phyloP scores from a whole-genome alignment of 2,113 vertebrate genomes.

The Colistium nudipinnis region DNA sequence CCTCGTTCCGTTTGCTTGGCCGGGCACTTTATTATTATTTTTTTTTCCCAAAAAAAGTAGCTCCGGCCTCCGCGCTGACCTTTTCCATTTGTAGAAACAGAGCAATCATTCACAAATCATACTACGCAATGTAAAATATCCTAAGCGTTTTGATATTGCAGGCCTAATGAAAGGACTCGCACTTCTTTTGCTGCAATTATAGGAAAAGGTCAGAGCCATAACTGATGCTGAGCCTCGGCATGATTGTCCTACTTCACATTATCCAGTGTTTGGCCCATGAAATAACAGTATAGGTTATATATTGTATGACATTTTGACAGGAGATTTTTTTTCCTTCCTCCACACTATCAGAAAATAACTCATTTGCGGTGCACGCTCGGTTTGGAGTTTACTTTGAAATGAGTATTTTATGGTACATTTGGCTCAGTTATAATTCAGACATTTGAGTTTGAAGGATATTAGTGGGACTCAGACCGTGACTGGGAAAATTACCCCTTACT shows the following conservation, averaged over 20 bases:
- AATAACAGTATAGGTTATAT: conserved; percentile 41
- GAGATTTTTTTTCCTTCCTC: not conserved
- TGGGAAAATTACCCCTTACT: conserved; percentile 58
- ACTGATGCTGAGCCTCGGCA: conserved; percentile 61
- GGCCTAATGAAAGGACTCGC: conserved; percentile 68
- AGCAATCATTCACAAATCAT: conserved; percentile 70
- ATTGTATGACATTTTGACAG: conserved; percentile 49
- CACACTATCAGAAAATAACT: conserved; percentile 33
- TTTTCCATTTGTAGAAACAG: conserved; percentile 66
- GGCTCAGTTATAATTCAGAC: conserved; percentile 61
- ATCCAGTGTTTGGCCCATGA: conserved; percentile 49
- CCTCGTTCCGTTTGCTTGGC: conserved; percentile 63
- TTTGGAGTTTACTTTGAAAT: conserved; percentile 57
- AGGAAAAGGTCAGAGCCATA: conserved; percentile 74
- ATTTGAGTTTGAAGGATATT: conserved; percentile 66
- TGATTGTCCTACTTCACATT: conserved; percentile 68
- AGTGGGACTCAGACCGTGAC: conserved; percentile 52
- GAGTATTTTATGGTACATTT: conserved; percentile 62
- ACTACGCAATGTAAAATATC: conserved; percentile 65
- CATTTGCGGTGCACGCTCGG: conserved; percentile 41
- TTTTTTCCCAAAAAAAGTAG: conserved; percentile 45
- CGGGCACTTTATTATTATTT: conserved; percentile 52
- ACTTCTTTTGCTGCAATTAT: conserved; percentile 71
- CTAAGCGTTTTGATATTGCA: conserved; percentile 68
- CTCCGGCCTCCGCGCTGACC: conserved; percentile 50